A percentile compares a stretch with the other conserved stretches of the same genome.
Conservation (phyloP, 1,140 invertebrate species). For the Drusus annulatus region DNA sequence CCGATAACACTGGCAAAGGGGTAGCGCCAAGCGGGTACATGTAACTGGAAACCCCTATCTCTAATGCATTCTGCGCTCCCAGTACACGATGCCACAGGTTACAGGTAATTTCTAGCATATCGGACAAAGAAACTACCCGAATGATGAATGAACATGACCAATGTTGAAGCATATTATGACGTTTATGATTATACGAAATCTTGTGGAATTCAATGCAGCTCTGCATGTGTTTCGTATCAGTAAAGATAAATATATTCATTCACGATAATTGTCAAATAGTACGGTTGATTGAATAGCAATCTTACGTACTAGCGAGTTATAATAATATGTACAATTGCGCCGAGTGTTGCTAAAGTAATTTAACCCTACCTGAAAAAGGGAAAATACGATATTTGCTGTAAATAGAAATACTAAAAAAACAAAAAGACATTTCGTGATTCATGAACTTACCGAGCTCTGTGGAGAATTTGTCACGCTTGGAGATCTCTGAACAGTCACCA, state of each 20-base stretch:
- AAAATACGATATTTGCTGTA: too few species aligned
- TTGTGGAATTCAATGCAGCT: too few species aligned
- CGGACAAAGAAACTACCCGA: conserved; percentile 19
- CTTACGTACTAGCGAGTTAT: too few species aligned
- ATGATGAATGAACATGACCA: conserved; percentile 6
- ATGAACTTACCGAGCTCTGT: conserved; percentile 68
- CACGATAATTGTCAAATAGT: too few species aligned
- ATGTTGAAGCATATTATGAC: background rate
- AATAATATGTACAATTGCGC: too few species aligned
- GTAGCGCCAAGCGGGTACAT: too few species aligned
- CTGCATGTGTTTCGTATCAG: too few species aligned
- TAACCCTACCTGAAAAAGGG: too few species aligned
- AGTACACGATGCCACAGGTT: conserved; percentile 29
- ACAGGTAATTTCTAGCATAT: background rate
- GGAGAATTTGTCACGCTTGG: conserved; percentile 75
- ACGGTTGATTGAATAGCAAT: too few species aligned
- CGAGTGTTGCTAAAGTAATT: too few species aligned
- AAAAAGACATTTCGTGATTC: conserved; percentile 33
- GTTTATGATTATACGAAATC: too few species aligned
- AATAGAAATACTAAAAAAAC: background rate
- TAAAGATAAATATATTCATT: too few species aligned
- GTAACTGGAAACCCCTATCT: background rate
- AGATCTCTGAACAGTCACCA: conserved; percentile 78
- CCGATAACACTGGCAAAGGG: background rate
- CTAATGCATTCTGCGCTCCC: background rate